Evolutionary conservation across 2,888 invertebrate genomes (phyloP).

Genomic region (Xylophagus ater): DNA sequence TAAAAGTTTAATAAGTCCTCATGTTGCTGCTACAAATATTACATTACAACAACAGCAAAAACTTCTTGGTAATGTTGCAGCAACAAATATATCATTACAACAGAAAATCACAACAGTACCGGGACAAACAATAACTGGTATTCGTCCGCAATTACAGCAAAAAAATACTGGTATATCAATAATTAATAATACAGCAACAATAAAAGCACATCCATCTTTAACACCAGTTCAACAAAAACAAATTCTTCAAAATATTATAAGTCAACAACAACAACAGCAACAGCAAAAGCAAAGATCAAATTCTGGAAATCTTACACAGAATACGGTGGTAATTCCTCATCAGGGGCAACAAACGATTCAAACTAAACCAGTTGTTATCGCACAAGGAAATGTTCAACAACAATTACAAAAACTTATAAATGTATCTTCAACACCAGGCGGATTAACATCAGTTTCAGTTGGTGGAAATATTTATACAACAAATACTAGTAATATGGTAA

Average conservation of each 20-base stretch:
- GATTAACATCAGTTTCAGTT: constrained; percentile 13
- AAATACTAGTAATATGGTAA: constrained; percentile 9
- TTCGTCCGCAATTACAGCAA: constrained; percentile 21
- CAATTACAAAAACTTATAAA: constrained; percentile 24
- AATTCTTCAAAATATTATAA: constrained; percentile 27
- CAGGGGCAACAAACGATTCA: constrained; percentile 14
- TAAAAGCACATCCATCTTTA: constrained; percentile 29
- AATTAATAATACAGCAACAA: constrained; percentile 19
- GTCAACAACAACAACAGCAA: constrained; percentile 20
- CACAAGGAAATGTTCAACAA: constrained; percentile 7
- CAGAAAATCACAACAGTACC: constrained; percentile 9
- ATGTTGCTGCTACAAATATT: constrained; percentile 17
- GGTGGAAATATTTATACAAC: constrained; percentile 1
- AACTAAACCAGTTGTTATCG: constrained; percentile 21
- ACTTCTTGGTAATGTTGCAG: not conserved
- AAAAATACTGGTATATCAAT: constrained; percentile 21
- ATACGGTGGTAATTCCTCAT: constrained; percentile 14
- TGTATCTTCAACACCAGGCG: constrained; percentile 17
- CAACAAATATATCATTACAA: constrained; percentile 13
- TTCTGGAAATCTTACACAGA: constrained; percentile 12
- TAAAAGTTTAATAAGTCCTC: constrained; percentile 20
- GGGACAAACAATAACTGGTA: constrained; percentile 8
- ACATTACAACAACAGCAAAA: constrained; percentile 17
- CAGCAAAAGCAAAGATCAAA: constrained; percentile 15
- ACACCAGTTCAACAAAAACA: constrained; percentile 35